These are phyloP conservation scores for Tachina fera DNA, from an alignment of 2,888 invertebrate species.

Conservation along the genomic window DNA sequence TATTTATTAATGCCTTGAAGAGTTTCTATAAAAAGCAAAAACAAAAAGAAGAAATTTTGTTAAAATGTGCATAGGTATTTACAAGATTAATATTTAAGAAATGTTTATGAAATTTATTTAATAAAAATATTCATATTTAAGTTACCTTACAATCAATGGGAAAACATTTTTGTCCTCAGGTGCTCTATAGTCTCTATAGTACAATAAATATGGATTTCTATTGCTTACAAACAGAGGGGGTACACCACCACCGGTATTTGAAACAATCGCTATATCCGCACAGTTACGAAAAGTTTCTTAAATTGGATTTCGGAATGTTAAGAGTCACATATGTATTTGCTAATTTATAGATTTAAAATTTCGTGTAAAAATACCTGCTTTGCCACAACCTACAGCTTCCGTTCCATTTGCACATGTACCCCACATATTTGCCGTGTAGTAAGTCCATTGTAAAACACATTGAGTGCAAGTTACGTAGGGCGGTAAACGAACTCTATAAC, in stretches of 20 bases:
- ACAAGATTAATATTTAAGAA: background rate
- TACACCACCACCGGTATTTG: slow-evolving; percentile 89
- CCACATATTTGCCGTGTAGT: slow-evolving; percentile 95
- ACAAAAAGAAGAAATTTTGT: slow-evolving; percentile 33
- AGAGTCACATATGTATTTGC: background rate
- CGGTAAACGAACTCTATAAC: slow-evolving; percentile 91
- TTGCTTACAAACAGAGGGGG: slow-evolving; percentile 88
- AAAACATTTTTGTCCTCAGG: slow-evolving; percentile 87
- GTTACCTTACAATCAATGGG: slow-evolving; percentile 90
- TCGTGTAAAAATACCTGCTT: slow-evolving; percentile 84
- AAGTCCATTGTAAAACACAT: slow-evolving; percentile 97
- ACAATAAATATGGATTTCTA: slow-evolving; percentile 89
- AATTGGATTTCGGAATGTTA: slow-evolving; percentile 5
- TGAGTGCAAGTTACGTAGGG: slow-evolving; percentile 93
- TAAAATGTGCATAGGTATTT: slow-evolving; percentile 5
- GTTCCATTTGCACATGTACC: slow-evolving; percentile 93
- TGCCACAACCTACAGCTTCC: slow-evolving; percentile 94
- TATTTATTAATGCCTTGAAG: slow-evolving; percentile 75
- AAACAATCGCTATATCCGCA: slow-evolving; percentile 92
- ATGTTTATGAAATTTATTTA: background rate
- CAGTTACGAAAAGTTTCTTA: slow-evolving; percentile 94
- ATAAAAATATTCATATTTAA: slow-evolving; percentile 59
- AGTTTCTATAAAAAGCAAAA: slow-evolving; percentile 78
- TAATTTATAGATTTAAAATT: background rate
- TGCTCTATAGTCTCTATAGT: slow-evolving; percentile 88